These are phyloP conservation scores for Tokudaia tokunoshimensis DNA, from an alignment of 2,797 vertebrate genomes.

Conservation along the genomic window DNA sequence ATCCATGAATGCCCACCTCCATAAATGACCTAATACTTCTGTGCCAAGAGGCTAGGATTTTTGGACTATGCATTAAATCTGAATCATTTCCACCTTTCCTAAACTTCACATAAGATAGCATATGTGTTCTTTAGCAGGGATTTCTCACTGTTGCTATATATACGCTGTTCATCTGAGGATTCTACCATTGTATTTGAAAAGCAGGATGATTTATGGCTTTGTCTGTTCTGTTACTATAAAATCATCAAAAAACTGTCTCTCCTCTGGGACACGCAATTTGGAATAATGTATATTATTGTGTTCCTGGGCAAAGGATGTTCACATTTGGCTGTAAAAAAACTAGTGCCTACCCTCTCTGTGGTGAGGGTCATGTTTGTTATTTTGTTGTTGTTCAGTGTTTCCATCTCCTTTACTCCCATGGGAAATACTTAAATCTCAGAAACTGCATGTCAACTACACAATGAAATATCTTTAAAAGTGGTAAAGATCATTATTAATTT, in stretches of 20 bases:
- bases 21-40: neutral
- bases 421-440: neutral
- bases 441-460: neutral
- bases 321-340: neutral
- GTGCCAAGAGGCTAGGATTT: neutral
- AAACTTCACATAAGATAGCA: neutral
- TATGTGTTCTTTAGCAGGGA: neutral
- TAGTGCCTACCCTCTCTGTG: too few species aligned
- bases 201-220: neutral
- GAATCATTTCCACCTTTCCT: neutral
- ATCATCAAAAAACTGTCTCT: neutral
- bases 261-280: neutral
- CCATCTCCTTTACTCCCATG: neutral
- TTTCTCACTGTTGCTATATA: neutral
- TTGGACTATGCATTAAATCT: neutral
- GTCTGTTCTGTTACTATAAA: neutral
- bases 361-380: neutral
- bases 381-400: neutral
- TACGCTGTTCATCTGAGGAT: neutral
- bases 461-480: neutral
- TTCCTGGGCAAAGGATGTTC: neutral
- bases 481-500: neutral
- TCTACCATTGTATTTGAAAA: neutral
- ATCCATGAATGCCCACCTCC: neutral
- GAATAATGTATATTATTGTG: neutral